phyloP scores from a whole-genome alignment of 2,113 vertebrate genomes.

The Aspidoscelis tigris region DNA sequence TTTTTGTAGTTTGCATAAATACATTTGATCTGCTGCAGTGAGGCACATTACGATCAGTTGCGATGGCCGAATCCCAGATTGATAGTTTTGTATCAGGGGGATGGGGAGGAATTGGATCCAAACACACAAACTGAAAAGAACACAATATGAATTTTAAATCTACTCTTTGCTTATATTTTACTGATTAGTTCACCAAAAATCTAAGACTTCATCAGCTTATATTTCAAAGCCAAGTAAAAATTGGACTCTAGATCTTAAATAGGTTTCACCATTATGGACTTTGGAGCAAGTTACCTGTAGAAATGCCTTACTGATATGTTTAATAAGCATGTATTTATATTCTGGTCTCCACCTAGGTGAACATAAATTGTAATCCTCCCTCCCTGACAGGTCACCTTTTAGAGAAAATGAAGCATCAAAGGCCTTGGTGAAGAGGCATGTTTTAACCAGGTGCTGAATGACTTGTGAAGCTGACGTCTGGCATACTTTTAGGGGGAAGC shows the following conservation, averaged over 20 bases:
- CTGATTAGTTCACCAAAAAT: background rate
- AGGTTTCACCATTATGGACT: no score
- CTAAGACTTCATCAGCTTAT: background rate
- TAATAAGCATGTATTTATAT: no score
- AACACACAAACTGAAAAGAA: conserved; percentile 14
- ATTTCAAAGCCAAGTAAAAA: background rate
- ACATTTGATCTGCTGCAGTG: conserved; percentile 58
- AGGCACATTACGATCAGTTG: conserved; percentile 46
- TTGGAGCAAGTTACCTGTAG: no score
- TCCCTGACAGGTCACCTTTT: no score
- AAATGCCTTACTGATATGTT: no score
- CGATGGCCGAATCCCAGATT: background rate
- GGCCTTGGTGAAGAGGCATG: no score
- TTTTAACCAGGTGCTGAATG: no score
- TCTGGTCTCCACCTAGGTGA: no score
- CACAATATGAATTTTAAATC: conserved; percentile 15
- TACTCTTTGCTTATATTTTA: background rate
- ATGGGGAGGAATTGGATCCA: conserved; percentile 26
- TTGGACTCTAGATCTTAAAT: background rate
- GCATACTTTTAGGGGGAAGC: no score
- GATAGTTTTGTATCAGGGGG: conserved; percentile 35
- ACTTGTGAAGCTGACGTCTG: no score
- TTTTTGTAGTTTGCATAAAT: conserved; percentile 60
- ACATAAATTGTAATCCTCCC: no score
- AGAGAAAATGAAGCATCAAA: no score